Conservation (phyloP, 2,888 invertebrate genomes). For the Agrochola circellaris region DNA sequence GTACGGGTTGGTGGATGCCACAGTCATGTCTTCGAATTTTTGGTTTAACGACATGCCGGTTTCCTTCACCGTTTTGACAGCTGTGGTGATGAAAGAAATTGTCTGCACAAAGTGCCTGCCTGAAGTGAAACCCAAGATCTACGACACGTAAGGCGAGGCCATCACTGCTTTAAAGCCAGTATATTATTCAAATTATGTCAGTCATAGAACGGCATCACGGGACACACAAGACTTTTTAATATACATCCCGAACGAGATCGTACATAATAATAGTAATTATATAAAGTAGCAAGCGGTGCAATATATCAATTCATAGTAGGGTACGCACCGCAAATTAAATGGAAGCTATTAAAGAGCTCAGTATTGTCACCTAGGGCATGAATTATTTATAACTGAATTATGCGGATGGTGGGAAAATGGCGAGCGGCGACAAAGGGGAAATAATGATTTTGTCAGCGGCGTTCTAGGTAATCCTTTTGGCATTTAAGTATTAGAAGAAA, state of each 20-base stretch:
- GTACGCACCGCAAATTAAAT: constrained; percentile 72
- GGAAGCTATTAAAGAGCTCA: constrained; percentile 72
- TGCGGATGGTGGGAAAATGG: constrained; percentile 64
- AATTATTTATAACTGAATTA: constrained; percentile 78
- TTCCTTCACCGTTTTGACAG: not conserved
- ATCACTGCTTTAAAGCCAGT: not conserved
- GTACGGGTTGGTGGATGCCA: too few species aligned
- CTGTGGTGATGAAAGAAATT: not conserved
- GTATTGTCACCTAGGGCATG: constrained; percentile 71
- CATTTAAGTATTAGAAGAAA: constrained; percentile 46
- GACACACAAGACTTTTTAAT: not conserved
- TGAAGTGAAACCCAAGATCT: not conserved
- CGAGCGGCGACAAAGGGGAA: constrained; percentile 50
- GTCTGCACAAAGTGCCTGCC: not conserved
- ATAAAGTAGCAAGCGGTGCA: constrained; percentile 30
- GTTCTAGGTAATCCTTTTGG: constrained; percentile 58
- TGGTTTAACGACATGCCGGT: not conserved
- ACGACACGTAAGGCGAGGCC: not conserved
- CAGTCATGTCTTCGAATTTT: not conserved
- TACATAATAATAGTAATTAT: constrained; percentile 25
- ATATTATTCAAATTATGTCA: not conserved
- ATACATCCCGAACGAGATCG: not conserved
- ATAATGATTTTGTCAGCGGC: constrained; percentile 59
- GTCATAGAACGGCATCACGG: not conserved
- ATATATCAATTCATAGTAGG: constrained; percentile 62